Evolutionary conservation across 2,888 invertebrate genomes (phyloP), one percentile per base, ranked within the genome.

Genomic region (Cryptocheilus praepositus): DNA sequence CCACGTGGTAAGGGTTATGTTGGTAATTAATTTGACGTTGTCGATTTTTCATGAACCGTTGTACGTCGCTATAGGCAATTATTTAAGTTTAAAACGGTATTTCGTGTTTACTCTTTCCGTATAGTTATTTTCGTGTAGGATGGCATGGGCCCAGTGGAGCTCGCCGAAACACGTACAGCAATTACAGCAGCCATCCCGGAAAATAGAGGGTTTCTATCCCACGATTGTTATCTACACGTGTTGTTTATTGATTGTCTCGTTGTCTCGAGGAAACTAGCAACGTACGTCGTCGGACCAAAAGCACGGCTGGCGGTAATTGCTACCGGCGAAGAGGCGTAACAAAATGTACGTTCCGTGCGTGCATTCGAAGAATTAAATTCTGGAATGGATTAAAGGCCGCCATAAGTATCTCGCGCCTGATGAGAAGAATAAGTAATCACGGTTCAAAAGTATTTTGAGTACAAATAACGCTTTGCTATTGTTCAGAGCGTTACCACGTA

Each of bases 151-250:
- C 60, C 56, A 64, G 61, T 61, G 73, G 65, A 67, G 74, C 75
- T 67, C 70, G 73, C 74, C 77, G 81, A 76, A 80, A 84, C 86
- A 86, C 86, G 86, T 86, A 85, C 84, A 80, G 80, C 86, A 85
- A 84, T 86, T 86, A 86, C 83, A 80, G 80, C 81, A 78, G 80
- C 80, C 83, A 79, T 85, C 81, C 83, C 79, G 80, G 85, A 85
- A 85, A 85, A 85, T 83, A 85, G 85, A 82, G 81, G 83, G 82
- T 81, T 83, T 77, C 85, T 83, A 83, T 83, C 83, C 83, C 78
- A 76, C 83, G 85, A 87, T 86, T 85, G 86, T 87, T 86, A 87
- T 87, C 87, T 86, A 84, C 87, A 86, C 86, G 87, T 87, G 86
- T 85, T 87, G 87, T 87, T 85, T 86, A 87, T 87, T 84, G 87